Conservation (phyloP, 2,113 vertebrate genomes). For the Elephantulus edwardii region DNA sequence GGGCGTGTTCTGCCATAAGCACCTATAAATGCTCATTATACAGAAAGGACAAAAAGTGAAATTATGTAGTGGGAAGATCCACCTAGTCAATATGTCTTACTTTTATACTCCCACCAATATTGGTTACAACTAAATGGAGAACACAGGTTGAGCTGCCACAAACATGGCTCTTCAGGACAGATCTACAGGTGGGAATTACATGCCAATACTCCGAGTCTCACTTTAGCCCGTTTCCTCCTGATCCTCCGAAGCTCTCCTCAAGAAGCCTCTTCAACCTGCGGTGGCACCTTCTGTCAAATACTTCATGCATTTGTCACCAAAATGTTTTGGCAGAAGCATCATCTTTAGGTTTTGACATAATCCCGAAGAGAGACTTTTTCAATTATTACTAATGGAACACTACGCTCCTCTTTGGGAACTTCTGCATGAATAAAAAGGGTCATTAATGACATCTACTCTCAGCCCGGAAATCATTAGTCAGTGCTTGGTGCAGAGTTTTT, state of each 20-base stretch:
- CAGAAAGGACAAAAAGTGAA: not conserved
- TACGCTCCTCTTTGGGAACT: conserved; percentile 85
- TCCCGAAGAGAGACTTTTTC: conserved; percentile 85
- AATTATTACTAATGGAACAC: conserved; percentile 90
- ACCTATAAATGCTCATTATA: not conserved
- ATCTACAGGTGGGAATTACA: not conserved
- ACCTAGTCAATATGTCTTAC: not conserved
- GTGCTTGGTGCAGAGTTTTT: conserved; percentile 66
- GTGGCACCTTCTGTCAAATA: conserved; percentile 84
- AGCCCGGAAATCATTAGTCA: conserved; percentile 85
- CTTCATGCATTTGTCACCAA: conserved; percentile 84
- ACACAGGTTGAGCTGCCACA: too few species aligned
- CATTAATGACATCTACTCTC: conserved; percentile 85
- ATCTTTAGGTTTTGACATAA: conserved; percentile 88
- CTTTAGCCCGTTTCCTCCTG: conserved; percentile 48
- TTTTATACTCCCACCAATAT: not conserved
- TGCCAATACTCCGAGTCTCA: not conserved
- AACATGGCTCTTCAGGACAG: not conserved
- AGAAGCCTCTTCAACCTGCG: conserved; percentile 77
- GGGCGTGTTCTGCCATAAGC: not conserved
- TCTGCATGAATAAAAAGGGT: conserved; percentile 89
- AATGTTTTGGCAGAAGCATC: conserved; percentile 89
- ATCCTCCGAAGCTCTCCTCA: conserved; percentile 69
- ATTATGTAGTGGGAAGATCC: not conserved
- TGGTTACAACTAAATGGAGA: not conserved